Conservation (phyloP, 2,797 vertebrate species). For the Myotis daubentonii region DNA sequence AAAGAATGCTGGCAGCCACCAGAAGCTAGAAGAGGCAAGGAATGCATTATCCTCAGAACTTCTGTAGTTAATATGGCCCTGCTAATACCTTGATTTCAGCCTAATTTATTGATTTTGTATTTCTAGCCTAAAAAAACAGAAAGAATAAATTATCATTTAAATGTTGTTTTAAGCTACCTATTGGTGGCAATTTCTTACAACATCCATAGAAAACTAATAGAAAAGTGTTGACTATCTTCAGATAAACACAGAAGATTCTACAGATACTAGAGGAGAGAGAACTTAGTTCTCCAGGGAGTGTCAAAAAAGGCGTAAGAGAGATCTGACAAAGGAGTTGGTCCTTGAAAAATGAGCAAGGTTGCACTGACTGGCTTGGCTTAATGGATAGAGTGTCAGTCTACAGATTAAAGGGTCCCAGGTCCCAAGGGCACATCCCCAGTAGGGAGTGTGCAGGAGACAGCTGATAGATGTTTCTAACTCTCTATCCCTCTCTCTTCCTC, state of each 20-base stretch:
- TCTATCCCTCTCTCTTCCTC: no score
- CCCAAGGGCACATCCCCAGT: no score
- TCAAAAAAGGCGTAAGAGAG: not conserved
- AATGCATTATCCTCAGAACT: not conserved
- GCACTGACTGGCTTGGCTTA: no score
- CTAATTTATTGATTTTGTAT: not conserved
- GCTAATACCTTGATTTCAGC: not conserved
- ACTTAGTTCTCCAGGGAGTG: not conserved
- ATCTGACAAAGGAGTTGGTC: not conserved
- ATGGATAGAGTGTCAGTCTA: no score
- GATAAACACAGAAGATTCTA: not conserved
- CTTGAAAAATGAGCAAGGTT: not conserved
- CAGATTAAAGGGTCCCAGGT: no score
- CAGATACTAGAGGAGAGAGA: not conserved
- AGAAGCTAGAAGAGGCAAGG: no score
- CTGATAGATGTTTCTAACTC: no score
- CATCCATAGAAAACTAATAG: not conserved
- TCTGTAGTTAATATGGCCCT: not conserved
- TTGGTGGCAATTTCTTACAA: not conserved
- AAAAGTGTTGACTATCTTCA: not conserved
- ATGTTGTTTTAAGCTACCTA: not conserved
- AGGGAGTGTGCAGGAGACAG: no score
- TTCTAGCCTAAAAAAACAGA: not conserved
- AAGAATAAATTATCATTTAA: not conserved
- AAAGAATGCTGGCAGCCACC: not conserved